These are phyloP conservation scores for Apeira syringaria DNA, from an alignment of 2,888 invertebrate species.

Conservation along the genomic window DNA sequence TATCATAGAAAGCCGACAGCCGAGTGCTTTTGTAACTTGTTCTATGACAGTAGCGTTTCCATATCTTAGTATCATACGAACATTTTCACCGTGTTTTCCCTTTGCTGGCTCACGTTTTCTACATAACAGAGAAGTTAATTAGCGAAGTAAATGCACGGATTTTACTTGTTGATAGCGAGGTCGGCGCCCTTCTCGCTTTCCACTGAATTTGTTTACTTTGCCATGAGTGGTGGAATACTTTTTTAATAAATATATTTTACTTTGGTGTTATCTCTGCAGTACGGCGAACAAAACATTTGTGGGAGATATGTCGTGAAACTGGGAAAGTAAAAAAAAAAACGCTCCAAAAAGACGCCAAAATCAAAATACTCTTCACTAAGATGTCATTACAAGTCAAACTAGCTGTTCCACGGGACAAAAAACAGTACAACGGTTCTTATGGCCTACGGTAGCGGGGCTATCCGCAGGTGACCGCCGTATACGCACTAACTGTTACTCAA, in stretches of 20 bases:
- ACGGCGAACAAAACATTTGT: too few species aligned
- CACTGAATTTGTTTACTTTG: conserved; percentile 31
- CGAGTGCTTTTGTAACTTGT: conserved; percentile 2
- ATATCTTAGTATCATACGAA: conserved; percentile 13
- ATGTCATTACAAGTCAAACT: conserved; percentile 14
- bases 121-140: conserved; percentile 27
- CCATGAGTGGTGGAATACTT: too few species aligned
- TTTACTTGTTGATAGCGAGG: conserved; percentile 19
- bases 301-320: too few species aligned
- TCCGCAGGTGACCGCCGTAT: not conserved
- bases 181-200: conserved; percentile 28
- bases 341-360: not conserved
- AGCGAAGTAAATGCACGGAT: conserved; percentile 21
- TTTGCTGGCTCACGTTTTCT: conserved; percentile 23
- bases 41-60: conserved; percentile 9
- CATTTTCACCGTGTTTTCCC: conserved; percentile 19
- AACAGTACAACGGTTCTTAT: conserved; percentile 13
- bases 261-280: too few species aligned
- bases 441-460: not conserved
- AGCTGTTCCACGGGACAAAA: conserved; percentile 16
- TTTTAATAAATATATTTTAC: too few species aligned
- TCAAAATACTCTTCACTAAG: conserved; percentile 6
- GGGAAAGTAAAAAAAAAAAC: too few species aligned
- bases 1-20: conserved; percentile 9
- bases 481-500: not conserved